Base-by-base conservation (phyloP, 2,797 vertebrate genomes). In the Pipistrellus pipistrellus region DNA sequence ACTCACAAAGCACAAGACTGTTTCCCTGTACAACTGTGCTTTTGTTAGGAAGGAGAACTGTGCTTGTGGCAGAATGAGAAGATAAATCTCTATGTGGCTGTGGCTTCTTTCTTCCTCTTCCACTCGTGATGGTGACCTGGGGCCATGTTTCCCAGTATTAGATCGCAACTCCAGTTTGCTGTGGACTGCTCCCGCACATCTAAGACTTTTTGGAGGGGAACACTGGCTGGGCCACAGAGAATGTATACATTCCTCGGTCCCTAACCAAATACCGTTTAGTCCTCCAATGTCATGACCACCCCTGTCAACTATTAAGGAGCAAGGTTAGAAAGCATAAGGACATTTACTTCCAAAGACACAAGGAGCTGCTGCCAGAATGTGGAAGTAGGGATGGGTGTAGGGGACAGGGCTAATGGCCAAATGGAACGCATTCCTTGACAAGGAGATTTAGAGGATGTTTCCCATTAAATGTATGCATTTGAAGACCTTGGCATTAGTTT, bases 271-370 rank as follows among this genome's bases (percentile, higher is more conserved):
- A 8, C 13, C 66, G 72, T 81, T 44, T 7, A 72, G 46, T 30
- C 30, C 48, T 72, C 55, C 32, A 88, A 21, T 6, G 4, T 44
- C 48, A 51, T 77, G 55, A 20, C 41, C 59, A 35, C 1, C 27
- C 13, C 32, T 55, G 14, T 25, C 77, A 41, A 27, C 25, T 23
- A 46, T n/a, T 20, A 17, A 32, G 25, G 30, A 91, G 23, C 20
- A 73, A 77, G 35, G 8, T 71, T 53, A 91, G 84, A 82, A 88
- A 64, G 30, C 14, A 20, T 66, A 13, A 62, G 41, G 44, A 66
- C 35, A 30, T 44, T 81, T 51, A 35, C 48, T 84, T 78, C 25
- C 25, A 55, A 18, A 80, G 38, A 41, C 13, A 73, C 14, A 12
- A 2, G 38, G 17, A 68, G 35, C 51, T n/a, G 25, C 6, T 91